Percentiles rank a stretch among this genome's conserved stretches.
Evolutionary conservation across 2,888 invertebrate genomes (phyloP).

Genomic region (Torymus aiolomorphi): DNA sequence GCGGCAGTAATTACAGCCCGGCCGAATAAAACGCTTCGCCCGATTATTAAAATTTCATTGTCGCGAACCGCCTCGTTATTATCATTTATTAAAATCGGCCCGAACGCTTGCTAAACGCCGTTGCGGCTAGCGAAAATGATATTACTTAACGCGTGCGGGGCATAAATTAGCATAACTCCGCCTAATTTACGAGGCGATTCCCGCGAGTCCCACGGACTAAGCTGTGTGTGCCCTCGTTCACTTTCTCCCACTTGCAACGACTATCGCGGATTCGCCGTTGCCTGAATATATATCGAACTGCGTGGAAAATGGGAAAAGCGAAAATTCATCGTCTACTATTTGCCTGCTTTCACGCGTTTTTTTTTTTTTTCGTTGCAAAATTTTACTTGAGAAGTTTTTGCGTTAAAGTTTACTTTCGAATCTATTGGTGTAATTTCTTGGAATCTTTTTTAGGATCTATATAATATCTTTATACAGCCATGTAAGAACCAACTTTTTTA

Average conservation of each 20-base stretch:
- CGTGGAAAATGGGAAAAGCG: too few species aligned
- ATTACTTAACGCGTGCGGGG: slow-evolving; percentile 30
- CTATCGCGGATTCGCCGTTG: too few species aligned
- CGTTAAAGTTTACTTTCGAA: too few species aligned
- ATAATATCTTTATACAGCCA: too few species aligned
- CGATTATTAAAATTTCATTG: slow-evolving; percentile 13
- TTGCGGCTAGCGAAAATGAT: slow-evolving; percentile 19
- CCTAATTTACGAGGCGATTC: slow-evolving; percentile 42
- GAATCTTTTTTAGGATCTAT: too few species aligned
- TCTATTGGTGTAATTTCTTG: too few species aligned
- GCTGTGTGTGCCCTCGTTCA: slow-evolving; percentile 16
- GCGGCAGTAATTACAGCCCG: background rate
- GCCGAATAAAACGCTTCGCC: background rate
- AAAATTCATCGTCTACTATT: background rate
- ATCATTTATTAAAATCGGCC: slow-evolving; percentile 28
- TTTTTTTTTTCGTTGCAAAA: too few species aligned
- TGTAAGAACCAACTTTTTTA: too few species aligned
- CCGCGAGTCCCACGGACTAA: slow-evolving; percentile 27
- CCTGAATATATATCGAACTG: too few species aligned
- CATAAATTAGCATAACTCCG: slow-evolving; percentile 52
- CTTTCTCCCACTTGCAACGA: slow-evolving; percentile 25
- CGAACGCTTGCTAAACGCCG: too few species aligned
- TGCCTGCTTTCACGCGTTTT: background rate
- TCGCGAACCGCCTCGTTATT: slow-evolving; percentile 12
- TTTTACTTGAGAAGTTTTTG: too few species aligned